phyloP scores from a whole-genome alignment of 2,797 vertebrate species.

The Peromyscus eremicus region DNA sequence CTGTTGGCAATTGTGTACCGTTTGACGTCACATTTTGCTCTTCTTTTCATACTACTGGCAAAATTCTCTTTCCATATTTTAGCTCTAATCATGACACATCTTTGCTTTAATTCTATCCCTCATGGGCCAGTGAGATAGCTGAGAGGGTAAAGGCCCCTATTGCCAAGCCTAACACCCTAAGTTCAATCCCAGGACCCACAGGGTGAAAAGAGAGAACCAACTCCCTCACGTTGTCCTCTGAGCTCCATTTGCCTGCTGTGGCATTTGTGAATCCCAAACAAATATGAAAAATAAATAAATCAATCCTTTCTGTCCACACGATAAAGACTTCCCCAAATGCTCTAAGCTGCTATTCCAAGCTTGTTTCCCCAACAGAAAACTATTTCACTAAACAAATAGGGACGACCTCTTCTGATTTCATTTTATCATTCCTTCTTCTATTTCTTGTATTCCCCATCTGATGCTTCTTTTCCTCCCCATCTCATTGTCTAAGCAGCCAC shows the following conservation, averaged over 20 bases:
- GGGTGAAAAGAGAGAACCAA: neutral
- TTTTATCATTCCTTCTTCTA: neutral
- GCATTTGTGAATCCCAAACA: neutral
- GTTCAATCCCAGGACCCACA: too few species aligned
- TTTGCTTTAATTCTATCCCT: neutral
- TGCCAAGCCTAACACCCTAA: neutral
- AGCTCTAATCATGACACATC: neutral
- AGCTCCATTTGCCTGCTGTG: neutral
- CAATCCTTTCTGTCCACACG: neutral
- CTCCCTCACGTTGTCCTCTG: too few species aligned
- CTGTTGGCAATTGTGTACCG: neutral
- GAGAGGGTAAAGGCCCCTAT: neutral
- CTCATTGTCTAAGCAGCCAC: neutral
- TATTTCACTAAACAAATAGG: neutral
- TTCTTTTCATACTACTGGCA: neutral
- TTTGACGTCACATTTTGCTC: neutral
- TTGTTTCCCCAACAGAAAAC: neutral
- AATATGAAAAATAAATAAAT: neutral
- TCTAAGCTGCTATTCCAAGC: neutral
- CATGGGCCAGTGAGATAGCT: too few species aligned
- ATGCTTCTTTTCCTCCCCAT: neutral
- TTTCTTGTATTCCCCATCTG: neutral
- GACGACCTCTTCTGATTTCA: neutral
- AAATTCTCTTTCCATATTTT: neutral
- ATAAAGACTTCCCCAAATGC: neutral